Conservation (phyloP, 2,113 vertebrate species). For the Cyprinodon brontotheroides region DNA sequence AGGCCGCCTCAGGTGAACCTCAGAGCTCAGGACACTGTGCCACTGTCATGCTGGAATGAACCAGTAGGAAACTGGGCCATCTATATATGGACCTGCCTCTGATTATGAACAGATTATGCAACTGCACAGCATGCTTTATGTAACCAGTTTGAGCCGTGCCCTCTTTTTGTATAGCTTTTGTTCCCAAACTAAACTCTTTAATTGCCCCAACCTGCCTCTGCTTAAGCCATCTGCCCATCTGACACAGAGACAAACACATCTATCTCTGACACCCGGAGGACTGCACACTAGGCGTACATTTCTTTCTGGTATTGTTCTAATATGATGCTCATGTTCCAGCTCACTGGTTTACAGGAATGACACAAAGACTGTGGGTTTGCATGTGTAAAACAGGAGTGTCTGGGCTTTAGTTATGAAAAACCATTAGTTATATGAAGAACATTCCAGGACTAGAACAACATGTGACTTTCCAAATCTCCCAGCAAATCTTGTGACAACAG, state of each 20-base stretch:
- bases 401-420: background rate
- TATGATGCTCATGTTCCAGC: background rate
- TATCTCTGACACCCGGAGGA: background rate
- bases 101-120: slow-evolving; percentile 78
- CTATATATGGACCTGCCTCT: slow-evolving; percentile 72
- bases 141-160: slow-evolving; percentile 57
- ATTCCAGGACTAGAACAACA: background rate
- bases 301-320: background rate
- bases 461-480: background rate
- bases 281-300: background rate
- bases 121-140: slow-evolving; percentile 72
- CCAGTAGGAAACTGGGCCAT: slow-evolving; percentile 72
- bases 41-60: slow-evolving; percentile 46
- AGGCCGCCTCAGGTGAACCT: slow-evolving; percentile 42
- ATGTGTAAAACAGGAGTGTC: background rate
- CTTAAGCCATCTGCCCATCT: background rate
- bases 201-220: background rate
- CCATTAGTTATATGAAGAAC: background rate
- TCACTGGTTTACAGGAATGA: background rate
- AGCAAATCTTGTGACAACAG: background rate
- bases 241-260: slow-evolving; percentile 6
- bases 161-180: slow-evolving; percentile 40
- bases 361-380: background rate
- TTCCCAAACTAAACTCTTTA: slow-evolving; percentile 26
- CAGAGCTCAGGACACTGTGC: slow-evolving; percentile 57